Conservation (phyloP, 2,888 invertebrate species). For the Amphipoea lucens region DNA sequence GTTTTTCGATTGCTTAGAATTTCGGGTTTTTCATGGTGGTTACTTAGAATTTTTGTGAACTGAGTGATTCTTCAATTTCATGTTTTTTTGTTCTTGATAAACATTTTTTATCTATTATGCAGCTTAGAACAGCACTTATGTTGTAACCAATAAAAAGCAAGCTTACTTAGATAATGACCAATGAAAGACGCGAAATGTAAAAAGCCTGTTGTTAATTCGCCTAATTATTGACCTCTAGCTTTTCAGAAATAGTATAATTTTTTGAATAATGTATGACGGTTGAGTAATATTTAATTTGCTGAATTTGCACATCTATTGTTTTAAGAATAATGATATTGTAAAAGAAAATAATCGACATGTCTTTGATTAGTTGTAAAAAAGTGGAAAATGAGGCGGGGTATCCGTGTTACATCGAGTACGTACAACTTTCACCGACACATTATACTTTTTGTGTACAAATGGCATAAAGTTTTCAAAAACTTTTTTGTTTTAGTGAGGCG, state of each 20-base stretch:
- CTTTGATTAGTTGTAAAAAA: conserved; percentile 87
- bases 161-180: background rate
- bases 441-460: conserved; percentile 31
- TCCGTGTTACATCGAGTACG: conserved; percentile 91
- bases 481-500: conserved; percentile 84
- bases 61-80: too few species aligned
- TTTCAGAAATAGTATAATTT: conserved; percentile 47
- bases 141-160: conserved; percentile 33
- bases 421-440: conserved; percentile 75
- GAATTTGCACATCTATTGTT: conserved; percentile 11
- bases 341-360: conserved; percentile 71
- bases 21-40: background rate
- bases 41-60: background rate
- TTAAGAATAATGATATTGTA: conserved; percentile 35
- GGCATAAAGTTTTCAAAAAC: conserved; percentile 35
- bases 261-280: conserved; percentile 79
- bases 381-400: conserved; percentile 91
- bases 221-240: conserved; percentile 20
- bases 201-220: conserved; percentile 35
- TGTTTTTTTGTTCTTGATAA: background rate
- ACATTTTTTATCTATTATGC: background rate
- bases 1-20: background rate
- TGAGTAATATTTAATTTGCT: conserved; percentile 55
- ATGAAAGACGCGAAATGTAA: conserved; percentile 8
- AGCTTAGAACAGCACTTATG: rapidly evolving